phyloP scores from a whole-genome alignment of 2,888 invertebrate species.

The Cryptus armator region DNA sequence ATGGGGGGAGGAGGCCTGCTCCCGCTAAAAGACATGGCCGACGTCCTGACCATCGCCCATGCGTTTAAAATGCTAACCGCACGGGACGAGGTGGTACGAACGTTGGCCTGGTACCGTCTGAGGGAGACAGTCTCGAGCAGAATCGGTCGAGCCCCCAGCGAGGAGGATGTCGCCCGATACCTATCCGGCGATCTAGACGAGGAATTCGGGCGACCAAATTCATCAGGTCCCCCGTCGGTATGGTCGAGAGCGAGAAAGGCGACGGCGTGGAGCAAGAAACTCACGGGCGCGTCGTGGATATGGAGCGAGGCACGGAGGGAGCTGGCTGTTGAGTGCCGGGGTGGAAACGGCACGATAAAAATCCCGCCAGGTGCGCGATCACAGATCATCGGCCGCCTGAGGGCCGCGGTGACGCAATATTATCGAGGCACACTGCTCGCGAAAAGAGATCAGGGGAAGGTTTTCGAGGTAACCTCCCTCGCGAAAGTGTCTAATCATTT shows the following conservation, averaged over 20 bases:
- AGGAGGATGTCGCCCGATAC: too few relatives aligned
- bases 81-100: too few relatives aligned
- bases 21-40: slow-evolving; percentile 69
- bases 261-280: slow-evolving; percentile 36
- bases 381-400: background rate
- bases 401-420: background rate
- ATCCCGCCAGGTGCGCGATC: too few relatives aligned
- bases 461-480: background rate
- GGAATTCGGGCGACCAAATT: too few relatives aligned
- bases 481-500: slow-evolving; percentile 75
- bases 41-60: slow-evolving; percentile 57
- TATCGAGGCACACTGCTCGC: background rate
- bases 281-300: too few relatives aligned
- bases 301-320: too few relatives aligned
- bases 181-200: too few relatives aligned
- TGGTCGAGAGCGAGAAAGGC: slow-evolving; percentile 73
- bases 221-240: slow-evolving; percentile 60
- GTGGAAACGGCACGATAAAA: background rate
- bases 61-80: too few relatives aligned
- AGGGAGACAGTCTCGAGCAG: slow-evolving; percentile 23
- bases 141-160: too few relatives aligned
- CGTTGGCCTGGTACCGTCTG: too few relatives aligned
- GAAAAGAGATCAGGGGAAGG: slow-evolving; percentile 72
- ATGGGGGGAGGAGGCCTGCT: background rate
- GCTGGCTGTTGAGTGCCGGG: too few relatives aligned